Conservation (phyloP, 2,888 invertebrate genomes). For the Oscheius myriophilus region DNA sequence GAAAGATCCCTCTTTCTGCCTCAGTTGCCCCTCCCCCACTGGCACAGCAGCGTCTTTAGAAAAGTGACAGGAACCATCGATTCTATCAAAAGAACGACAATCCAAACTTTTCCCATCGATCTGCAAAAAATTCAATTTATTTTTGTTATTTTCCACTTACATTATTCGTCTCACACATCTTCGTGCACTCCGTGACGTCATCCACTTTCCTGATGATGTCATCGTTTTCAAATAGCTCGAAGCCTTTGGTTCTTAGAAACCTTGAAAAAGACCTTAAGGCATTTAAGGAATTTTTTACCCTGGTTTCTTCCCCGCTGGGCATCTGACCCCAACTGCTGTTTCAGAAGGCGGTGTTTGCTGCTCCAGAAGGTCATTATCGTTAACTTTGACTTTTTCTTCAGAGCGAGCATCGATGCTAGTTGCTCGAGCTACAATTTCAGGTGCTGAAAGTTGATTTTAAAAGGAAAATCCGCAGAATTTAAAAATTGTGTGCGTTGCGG, state of each 20-base stretch:
- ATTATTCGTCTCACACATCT: constrained; percentile 55
- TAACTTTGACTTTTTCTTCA: constrained; percentile 23
- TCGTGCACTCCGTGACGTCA: constrained; percentile 57
- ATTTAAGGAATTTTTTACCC: too few species aligned
- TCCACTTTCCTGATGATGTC: constrained; percentile 47
- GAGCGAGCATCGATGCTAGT: constrained; percentile 19
- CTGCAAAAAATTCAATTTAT: constrained; percentile 32
- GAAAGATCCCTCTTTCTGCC: constrained; percentile 56
- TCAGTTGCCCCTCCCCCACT: constrained; percentile 69
- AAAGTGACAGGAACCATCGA: constrained; percentile 34
- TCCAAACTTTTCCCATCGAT: constrained; percentile 49
- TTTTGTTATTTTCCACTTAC: constrained; percentile 34
- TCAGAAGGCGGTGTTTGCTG: constrained; percentile 12
- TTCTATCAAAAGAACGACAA: constrained; percentile 68
- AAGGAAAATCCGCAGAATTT: background rate
- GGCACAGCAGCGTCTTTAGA: constrained; percentile 67
- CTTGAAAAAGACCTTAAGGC: constrained; percentile 26
- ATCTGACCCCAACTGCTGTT: constrained; percentile 8
- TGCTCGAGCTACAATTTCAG: constrained; percentile 19
- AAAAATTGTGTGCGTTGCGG: background rate
- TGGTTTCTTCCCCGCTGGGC: constrained; percentile 27
- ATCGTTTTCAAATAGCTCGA: constrained; percentile 64
- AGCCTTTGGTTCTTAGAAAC: constrained; percentile 65
- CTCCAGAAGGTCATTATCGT: constrained; percentile 17
- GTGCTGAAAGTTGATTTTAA: background rate